phyloP scores from a whole-genome alignment of 30 jellyfish, hydroid and myxozoan species.

The Aurelia aurita region DNA sequence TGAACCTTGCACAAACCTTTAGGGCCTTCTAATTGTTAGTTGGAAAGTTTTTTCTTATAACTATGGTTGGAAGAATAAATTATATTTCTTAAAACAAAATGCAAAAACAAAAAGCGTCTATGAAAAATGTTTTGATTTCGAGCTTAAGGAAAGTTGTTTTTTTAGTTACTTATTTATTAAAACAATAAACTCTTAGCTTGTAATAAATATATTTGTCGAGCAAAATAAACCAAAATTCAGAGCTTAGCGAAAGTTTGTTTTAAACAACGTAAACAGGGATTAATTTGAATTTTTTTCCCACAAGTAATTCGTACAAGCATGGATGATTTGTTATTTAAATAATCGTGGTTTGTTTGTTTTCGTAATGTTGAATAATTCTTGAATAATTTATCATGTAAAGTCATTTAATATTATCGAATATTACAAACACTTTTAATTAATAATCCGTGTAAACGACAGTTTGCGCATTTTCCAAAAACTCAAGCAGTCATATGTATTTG shows the following conservation, averaged over 20 bases:
- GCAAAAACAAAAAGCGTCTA: no score
- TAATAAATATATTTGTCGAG: not conserved
- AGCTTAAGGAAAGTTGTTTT: no score
- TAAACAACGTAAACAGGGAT: not conserved
- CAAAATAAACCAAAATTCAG: not conserved
- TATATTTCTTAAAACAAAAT: no score
- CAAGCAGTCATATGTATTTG: no score
- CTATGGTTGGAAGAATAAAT: no score
- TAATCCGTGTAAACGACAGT: not conserved
- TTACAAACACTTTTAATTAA: conserved; percentile 51
- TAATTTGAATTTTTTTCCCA: conserved; percentile 11
- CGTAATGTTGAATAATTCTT: not conserved
- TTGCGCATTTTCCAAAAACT: no score
- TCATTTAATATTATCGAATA: not conserved
- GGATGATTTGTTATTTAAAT: not conserved
- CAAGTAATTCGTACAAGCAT: conserved; percentile 12
- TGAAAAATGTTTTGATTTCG: no score
- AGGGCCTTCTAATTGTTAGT: no score
- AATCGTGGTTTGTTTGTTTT: conserved; percentile 32
- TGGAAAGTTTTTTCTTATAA: no score
- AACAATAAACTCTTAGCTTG: no score
- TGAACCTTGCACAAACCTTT: no score
- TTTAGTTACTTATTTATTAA: no score
- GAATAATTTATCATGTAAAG: conserved; percentile 27
- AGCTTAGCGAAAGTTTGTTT: not conserved